A percentile compares a stretch with the other conserved stretches of the same genome.
These are phyloP conservation scores for Cryptoprocta ferox DNA, from an alignment of 2,797 vertebrate species.

Conservation along the genomic window DNA sequence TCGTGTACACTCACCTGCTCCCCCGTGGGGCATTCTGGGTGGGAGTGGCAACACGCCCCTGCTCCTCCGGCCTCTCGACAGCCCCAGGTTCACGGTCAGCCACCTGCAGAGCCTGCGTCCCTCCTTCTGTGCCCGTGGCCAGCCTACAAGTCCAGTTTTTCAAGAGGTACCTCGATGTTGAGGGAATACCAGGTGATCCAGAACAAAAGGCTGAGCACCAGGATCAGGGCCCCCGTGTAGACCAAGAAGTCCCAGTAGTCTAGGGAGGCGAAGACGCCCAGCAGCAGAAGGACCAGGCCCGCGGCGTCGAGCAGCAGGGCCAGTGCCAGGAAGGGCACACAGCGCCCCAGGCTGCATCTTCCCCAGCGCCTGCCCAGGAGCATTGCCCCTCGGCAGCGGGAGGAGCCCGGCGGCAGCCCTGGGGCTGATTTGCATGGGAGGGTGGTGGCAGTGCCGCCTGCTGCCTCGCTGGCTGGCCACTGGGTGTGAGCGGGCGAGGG, in stretches of 20 bases:
- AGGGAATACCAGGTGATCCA: slow-evolving; percentile 95
- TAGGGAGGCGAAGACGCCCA: slow-evolving; percentile 90
- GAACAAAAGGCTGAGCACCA: slow-evolving; percentile 92
- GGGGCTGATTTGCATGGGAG: slow-evolving; percentile 68
- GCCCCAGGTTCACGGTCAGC: not conserved
- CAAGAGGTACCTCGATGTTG: slow-evolving; percentile 88
- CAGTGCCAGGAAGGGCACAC: slow-evolving; percentile 81
- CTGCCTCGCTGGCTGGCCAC: slow-evolving; percentile 7
- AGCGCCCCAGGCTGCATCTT: slow-evolving; percentile 73
- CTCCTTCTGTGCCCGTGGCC: not conserved
- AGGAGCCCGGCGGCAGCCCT: not conserved
- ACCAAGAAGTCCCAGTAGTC: slow-evolving; percentile 94
- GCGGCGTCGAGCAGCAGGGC: slow-evolving; percentile 88
- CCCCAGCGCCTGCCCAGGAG: not conserved
- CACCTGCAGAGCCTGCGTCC: not conserved
- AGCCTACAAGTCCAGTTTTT: slow-evolving; percentile 82
- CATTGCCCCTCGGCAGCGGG: slow-evolving; percentile 83
- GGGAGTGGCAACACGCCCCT: not conserved
- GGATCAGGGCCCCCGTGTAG: slow-evolving; percentile 89
- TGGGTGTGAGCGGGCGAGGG: slow-evolving; percentile 59
- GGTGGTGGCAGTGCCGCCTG: not conserved
- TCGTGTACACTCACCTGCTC: slow-evolving; percentile 62
- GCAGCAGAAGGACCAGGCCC: slow-evolving; percentile 89
- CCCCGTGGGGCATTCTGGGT: rapidly evolving
- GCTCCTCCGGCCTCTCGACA: not conserved